A percentile compares a stretch with the other conserved stretches of the same genome.
phyloP scores from a whole-genome alignment of 2,797 vertebrate genomes.

The Sardinella longiceps region DNA sequence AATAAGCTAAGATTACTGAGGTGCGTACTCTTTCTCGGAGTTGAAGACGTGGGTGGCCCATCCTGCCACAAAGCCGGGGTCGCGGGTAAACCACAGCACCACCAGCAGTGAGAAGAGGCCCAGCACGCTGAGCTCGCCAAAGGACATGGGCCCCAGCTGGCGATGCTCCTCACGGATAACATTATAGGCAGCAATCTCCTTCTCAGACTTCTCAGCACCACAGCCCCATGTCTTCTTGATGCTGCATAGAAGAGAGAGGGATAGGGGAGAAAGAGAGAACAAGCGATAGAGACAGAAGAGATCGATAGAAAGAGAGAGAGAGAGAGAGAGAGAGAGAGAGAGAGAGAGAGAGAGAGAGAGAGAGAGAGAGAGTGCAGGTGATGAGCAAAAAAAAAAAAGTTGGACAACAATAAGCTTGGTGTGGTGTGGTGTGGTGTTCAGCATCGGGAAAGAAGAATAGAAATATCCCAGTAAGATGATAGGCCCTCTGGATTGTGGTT shows the following conservation, averaged over 20 bases:
- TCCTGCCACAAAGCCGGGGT: conserved; percentile 89
- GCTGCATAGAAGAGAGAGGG: conserved; percentile 61
- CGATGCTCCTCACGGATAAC: conserved; percentile 83
- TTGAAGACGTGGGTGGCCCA: conserved; percentile 86
- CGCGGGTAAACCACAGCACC: conserved; percentile 89
- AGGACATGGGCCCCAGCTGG: conserved; percentile 85
- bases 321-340: too few species aligned
- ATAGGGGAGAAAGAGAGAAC: background rate
- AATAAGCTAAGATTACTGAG: background rate
- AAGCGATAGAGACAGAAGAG: background rate
- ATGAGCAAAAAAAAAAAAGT: too few species aligned
- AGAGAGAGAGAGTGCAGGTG: too few species aligned
- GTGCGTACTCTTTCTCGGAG: conserved; percentile 78
- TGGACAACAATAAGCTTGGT: too few species aligned
- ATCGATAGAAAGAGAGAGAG: background rate
- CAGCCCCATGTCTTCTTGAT: conserved; percentile 86
- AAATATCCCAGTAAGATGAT: background rate
- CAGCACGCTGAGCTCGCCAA: conserved; percentile 86
- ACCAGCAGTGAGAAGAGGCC: conserved; percentile 85
- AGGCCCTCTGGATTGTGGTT: background rate
- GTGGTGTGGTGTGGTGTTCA: too few species aligned
- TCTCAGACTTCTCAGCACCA: conserved; percentile 70
- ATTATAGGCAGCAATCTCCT: conserved; percentile 80
- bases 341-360: too few species aligned
- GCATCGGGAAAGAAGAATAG: background rate